These are phyloP conservation scores for Uropetala carovei DNA, from an alignment of 2,888 invertebrate species.

Conservation along the genomic window DNA sequence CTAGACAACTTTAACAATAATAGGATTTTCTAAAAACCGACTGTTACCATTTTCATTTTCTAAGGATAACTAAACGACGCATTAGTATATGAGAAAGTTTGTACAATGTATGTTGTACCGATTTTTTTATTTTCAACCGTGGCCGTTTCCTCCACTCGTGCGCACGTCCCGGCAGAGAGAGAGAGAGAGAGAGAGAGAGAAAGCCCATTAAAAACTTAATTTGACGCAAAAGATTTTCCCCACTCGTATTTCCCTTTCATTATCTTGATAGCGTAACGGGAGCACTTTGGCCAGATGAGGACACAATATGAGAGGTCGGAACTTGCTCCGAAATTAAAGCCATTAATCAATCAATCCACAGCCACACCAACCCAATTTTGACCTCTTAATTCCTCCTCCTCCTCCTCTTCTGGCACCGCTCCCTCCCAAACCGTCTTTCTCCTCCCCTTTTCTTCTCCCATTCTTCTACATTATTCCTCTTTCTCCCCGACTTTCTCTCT, in stretches of 20 bases:
- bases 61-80: too few relatives aligned
- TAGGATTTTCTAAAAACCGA: too few relatives aligned
- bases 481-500: background rate
- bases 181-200: too few relatives aligned
- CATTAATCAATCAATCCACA: conserved; percentile 55
- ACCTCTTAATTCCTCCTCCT: background rate
- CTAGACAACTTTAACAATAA: too few relatives aligned
- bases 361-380: conserved; percentile 36
- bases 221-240: conserved; percentile 58
- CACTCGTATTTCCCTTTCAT: conserved; percentile 63
- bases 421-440: background rate
- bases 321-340: conserved; percentile 54
- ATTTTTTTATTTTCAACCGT: background rate
- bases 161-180: too few relatives aligned
- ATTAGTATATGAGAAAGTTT: too few relatives aligned
- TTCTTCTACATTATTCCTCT: background rate
- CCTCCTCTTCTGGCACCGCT: background rate
- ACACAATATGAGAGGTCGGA: conserved; percentile 61
- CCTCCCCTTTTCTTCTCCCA: background rate
- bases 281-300: conserved; percentile 61
- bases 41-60: too few relatives aligned
- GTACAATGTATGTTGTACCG: too few relatives aligned
- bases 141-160: background rate
- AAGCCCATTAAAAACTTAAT: conserved; percentile 51
- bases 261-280: conserved; percentile 63